Evolutionary conservation across 2,888 invertebrate species (phyloP), one percentile per base, ranked within the genome.

Genomic region (Microplitis deprimator): DNA sequence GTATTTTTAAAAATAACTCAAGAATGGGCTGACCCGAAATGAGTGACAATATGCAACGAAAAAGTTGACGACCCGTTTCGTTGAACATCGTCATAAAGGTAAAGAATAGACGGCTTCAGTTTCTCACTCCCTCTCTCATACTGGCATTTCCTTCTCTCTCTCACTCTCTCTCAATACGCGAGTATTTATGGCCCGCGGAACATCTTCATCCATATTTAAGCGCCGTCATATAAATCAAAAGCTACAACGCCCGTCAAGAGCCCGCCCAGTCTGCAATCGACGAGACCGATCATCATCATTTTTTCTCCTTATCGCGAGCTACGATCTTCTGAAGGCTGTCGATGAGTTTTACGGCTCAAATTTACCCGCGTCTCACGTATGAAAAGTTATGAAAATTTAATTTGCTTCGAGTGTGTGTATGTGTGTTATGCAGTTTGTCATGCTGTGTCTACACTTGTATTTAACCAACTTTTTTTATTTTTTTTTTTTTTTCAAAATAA

Each of bases 201-300:
- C 84, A 84, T 85, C 85, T 85, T 84, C 85, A 85, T 85, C 84
- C 84, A 84, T 85, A 84, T 85, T 85, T 85, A 85, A 84, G 82
- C 80, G 81, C 81, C 79, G 82, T 83, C 83, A 77, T 82, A 85
- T 86, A 86, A 86, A 85, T 86, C 85, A 85, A 68, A 78, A 70
- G 76, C 83, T 81, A 80, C 83, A 81, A 81, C 79, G 82, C 79
- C 80, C 77, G 80, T 82, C 81, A 80, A 50, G 77, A 77, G 78
- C 79, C 80, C 40, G 77, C 73, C 74, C 64, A 73, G 76, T 72
- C 79, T 76, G 79, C 81, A 79, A 78, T 80, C 76, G 81, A 74
- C 68, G 73, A 72, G 75, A 75, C 79, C 50, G 64, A 76, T 78
- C 50, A 50, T 50, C 8, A 50, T 50, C 40, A 76, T 76, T 76